Base-by-base conservation (phyloP, 2,797 vertebrate genomes). In the Diplodus puntazzo region DNA sequence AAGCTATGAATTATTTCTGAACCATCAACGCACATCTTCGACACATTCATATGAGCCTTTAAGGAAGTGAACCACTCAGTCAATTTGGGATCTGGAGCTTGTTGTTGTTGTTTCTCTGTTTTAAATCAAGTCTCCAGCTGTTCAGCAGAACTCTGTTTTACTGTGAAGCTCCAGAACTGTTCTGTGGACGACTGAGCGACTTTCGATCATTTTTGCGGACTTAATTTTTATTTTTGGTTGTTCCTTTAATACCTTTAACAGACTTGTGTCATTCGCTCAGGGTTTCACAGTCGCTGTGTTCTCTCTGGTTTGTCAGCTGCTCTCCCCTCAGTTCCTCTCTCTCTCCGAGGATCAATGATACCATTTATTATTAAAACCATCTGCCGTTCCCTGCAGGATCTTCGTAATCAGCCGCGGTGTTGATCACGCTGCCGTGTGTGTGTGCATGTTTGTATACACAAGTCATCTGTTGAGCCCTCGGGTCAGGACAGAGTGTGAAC, bases 401-500 rank as follows among this genome's bases (percentile, higher is more conserved):
- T 70, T 78, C 63, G 81, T 89, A 76, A 90, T 90, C 74, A 55
- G 66, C 69, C 72, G 82, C 69, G 76, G 65, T 73, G 78, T 71
- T 68, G 83, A 82, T 80, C 83, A 73, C 20, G 14, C 73, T 77
- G 55, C 18, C 21, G 9, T 84, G 77, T 87, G 59, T 87, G 59
- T 52, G 66, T 67, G 73, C 69, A 8, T 88, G 78, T 90, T 61
- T 88, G 39, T 74, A 66, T 80, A 54, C 45, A 71, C 69, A 63
- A 77, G 49, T 78, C 27, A 42, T 86, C 65, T 94, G 92, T 94
- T 92, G 92, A 93, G 90, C 88, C 93, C 91, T 91, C 87, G 84
- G 87, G 94, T 91, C 88, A 88, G 84, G 86, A 39, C 55, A 21
- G 63, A 66, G 84, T 88, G 87, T 88, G 76, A 90, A 88, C 78